Base-by-base conservation (phyloP, 2,888 invertebrate species). In the Platycheirus albimanus region DNA sequence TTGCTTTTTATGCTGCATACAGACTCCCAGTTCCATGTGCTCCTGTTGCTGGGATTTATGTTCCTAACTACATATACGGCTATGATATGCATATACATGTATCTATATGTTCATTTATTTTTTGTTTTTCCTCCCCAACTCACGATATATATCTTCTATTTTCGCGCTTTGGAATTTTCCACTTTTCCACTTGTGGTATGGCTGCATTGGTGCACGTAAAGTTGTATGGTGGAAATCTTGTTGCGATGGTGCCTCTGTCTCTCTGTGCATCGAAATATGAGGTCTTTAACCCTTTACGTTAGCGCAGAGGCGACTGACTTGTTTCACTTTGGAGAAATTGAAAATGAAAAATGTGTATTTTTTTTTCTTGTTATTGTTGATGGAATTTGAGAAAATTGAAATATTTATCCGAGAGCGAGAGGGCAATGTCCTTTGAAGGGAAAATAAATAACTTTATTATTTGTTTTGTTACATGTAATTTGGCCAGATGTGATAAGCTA, bases 241-340 rank as follows among this genome's bases (percentile, higher is more conserved):
- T 71, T 66, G 70, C 47, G 56, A 30, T n/a, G n/a, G n/a, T 33
- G 47, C 30, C 5, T 13, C 17, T 33, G 10, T 11, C 61, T 51
- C 24, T 24, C 30, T 52, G 64, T 52, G 61, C 52, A 61, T 81
- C 80, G 71, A 81, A 81, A 81, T 72, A 76, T 77, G 81, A 24
- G 81, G 81, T 81, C 81, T 72, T 81, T 81, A 81, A 81, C 81
- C 81, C 77, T 81, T 81, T 71, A 66, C n/a, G n/a, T n/a, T 61
- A 61, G 61, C 52, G 77, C 28, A 67, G 17, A 77, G 71, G 61
- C 67, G 56, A 69, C 72, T 67, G 43, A 56, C 64, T 61, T 36
- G 56, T 49, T 33, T 41, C 13, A 49, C 47, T 56, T 64, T 71
- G 64, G 66, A 41, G 70, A 76, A 67, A 76, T 61, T 61, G 61